Evolutionary conservation across 1,140 invertebrate genomes (phyloP).

Genomic region (Musca vetustissima): DNA sequence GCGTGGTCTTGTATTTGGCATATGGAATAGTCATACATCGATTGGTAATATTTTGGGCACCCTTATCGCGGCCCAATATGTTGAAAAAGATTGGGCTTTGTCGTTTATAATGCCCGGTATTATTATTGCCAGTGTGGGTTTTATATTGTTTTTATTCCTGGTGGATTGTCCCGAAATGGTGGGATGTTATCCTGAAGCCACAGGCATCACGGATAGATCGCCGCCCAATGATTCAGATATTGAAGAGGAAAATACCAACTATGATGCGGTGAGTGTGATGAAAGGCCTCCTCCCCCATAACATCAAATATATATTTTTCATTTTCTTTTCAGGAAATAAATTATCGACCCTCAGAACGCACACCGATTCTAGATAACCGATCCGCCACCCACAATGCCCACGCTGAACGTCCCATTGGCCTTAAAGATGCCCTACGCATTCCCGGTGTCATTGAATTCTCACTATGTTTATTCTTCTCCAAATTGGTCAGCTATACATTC

Average conservation of each 20-base stretch:
- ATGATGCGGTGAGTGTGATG: conserved; percentile 48
- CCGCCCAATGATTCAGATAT: conserved; percentile 46
- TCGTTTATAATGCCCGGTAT: conserved; percentile 92
- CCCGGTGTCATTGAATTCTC: conserved; percentile 96
- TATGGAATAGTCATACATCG: conserved; percentile 96
- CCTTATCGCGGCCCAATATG: conserved; percentile 81
- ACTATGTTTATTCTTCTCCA: conserved; percentile 93
- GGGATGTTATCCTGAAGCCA: conserved; percentile 59
- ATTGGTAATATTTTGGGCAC: conserved; percentile 92
- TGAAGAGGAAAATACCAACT: conserved; percentile 33
- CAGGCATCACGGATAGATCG: conserved; percentile 28
- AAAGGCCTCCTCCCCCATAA: no score
- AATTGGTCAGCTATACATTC: conserved; percentile 96
- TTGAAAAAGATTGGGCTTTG: conserved; percentile 84
- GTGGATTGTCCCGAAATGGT: conserved; percentile 77
- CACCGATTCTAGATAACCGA: conserved; percentile 51
- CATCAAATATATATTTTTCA: neutral
- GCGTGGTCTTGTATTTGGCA: conserved; percentile 89
- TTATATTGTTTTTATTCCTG: conserved; percentile 85
- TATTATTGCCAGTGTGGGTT: conserved; percentile 76
- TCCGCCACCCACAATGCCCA: conserved; percentile 6
- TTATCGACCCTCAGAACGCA: conserved; percentile 56
- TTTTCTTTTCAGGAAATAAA: conserved; percentile 55
- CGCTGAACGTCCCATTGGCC: conserved; percentile 68
- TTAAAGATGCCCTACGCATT: conserved; percentile 76